Evolutionary conservation across 2,797 vertebrate species (phyloP), one percentile per base, ranked within the genome.

Genomic region (Rhinophrynus dorsalis): DNA sequence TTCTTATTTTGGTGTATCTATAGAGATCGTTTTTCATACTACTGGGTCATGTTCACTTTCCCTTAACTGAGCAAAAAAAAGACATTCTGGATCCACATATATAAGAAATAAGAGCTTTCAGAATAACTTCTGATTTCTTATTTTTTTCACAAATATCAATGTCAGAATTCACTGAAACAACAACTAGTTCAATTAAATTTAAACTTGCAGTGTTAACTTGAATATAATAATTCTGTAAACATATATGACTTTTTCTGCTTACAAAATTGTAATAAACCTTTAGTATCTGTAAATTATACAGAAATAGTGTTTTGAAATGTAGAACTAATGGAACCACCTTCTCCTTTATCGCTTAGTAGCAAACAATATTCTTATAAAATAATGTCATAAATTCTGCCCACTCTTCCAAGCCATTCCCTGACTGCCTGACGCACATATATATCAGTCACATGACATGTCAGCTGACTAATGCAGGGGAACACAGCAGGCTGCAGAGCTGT

Each of bases 401-500:
- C 88, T 57, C 97, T 89, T 48, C 93, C 91, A 26, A 99, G 90
- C 97, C 97, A 99, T 52, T 99, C 96, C 1, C 94, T 85, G 8
- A 99, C 91, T 0, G 95, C 95, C 76, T 97, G 95, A 26, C 97
- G 93, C 32, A 99, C 95, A 0, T 93, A 85, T 61, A 85, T 82
- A 27, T 99, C 96, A 0, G 92, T 95, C 81, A 98, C 95, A 0
- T 98, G 97, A 79, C 97, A 99, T 30, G 94, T 94, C 63, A 99
- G 90, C 86, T 98, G 97, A 84, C 95, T 98, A 84, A 99, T 90
- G 81, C 95, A 96, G 0, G 97, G 96, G 77, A 96, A 99, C 78
- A 99, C 90, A 0, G 88, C 94, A 0, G 96, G 96, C 84, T 97
- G 97, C 2, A 99, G 92, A 3, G 94, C 95, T 9, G 90, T 86